Evolutionary conservation across 2,797 vertebrate species (phyloP).

Genomic region (Eptatretus atami): DNA sequence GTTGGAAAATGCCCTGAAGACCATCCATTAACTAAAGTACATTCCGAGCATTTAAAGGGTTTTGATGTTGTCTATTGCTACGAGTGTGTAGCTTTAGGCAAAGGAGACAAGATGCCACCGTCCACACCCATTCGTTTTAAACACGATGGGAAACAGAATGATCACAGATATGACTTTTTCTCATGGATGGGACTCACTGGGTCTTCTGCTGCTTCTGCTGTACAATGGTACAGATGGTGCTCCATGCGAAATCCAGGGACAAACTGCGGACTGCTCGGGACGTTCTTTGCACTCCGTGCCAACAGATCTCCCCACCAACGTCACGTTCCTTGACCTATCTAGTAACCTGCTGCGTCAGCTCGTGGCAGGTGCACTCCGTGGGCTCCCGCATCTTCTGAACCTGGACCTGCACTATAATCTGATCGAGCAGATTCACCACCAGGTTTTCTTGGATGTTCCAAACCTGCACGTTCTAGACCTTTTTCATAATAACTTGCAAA

Average conservation of each 20-base stretch:
- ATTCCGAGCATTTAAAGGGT: no score
- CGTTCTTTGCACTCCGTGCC: slow-evolving; percentile 18
- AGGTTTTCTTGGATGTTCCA: slow-evolving; percentile 19
- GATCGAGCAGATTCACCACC: slow-evolving; percentile 20
- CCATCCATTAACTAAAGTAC: no score
- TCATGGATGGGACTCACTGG: no score
- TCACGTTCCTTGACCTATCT: slow-evolving; percentile 26
- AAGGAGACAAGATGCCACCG: no score
- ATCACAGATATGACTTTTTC: no score
- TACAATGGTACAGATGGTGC: no score
- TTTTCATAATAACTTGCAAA: slow-evolving; percentile 27
- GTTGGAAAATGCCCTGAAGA: no score
- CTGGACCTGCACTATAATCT: slow-evolving; percentile 25
- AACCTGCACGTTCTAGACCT: slow-evolving; percentile 22
- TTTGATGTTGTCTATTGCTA: no score
- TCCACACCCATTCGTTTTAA: no score
- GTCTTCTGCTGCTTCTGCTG: no score
- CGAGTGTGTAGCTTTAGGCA: no score
- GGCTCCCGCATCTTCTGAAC: slow-evolving; percentile 14
- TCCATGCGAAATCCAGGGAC: fast-evolving
- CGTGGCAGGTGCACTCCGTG: slow-evolving; percentile 13
- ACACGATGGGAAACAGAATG: no score
- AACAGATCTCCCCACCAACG: slow-evolving; percentile 13
- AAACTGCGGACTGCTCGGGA: slow-evolving; percentile 20
- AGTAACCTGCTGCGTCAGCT: slow-evolving; percentile 23